Base-by-base conservation (phyloP, 2,113 vertebrate species). In the Numenius arquata region DNA sequence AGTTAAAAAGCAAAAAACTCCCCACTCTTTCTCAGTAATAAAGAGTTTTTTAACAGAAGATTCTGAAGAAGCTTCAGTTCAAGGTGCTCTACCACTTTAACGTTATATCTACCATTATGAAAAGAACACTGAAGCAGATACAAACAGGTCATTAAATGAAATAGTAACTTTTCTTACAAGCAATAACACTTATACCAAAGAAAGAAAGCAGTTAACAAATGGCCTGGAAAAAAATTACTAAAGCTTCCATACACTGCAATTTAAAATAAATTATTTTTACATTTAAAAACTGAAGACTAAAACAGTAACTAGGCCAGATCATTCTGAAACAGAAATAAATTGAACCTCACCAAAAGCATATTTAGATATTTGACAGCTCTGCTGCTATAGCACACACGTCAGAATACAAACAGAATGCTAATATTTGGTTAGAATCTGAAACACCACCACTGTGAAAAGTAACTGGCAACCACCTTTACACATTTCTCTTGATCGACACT, bases 201-300 rank as follows among this genome's bases (percentile, higher is more conserved):
- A 89, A 96, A 94, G 67, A 85, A 97, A 96, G 50, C 82, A 94
- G 50, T 87, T 96, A 91, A 85, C 38, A 97, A 90, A 96, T 87
- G 59, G 75, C 27, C 66, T 92, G 88, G 90, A 84, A 89, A 94
- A 95, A 50, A 38, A 5, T 87, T 27, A 84, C 87, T 93, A 95
- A 96, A 93, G 73, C 70, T 84, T 85, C 48, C 80, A 87, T 90
- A 85, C 26, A 88, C 9, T 94, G 74, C 4, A 74, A 88, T 82
- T 96, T 85, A 84, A 97, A 96, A 94, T 94, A 94, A 95, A 85
- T 95, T 80, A 91, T 85, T 97, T 96, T 88, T 85, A 91, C 55
- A 95, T 88, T 92, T 89, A 63, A 86, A 93, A 83, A 67, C 16
- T 74, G 72, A 94, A 86, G 63, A 83, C 47, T 94, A 59, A 92